phyloP scores from a whole-genome alignment of 2,888 invertebrate genomes.

The Smittia aterrima region DNA sequence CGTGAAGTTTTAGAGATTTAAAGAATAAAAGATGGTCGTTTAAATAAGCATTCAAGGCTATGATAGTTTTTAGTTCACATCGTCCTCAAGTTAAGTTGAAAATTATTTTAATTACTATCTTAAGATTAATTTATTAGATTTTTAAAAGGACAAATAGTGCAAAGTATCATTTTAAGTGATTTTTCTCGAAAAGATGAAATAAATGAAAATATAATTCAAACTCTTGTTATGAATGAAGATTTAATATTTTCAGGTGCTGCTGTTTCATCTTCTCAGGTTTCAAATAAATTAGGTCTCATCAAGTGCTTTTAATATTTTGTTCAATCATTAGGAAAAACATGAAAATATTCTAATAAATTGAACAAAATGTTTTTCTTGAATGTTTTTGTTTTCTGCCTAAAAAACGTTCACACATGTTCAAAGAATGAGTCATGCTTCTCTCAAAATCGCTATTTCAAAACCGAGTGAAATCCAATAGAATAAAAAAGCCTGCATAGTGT shows the following conservation, averaged over 20 bases:
- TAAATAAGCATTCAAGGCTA: constrained; percentile 16
- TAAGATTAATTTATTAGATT: background rate
- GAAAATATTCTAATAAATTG: no score
- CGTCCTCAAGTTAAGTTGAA: background rate
- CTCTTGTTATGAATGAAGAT: background rate
- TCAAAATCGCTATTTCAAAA: no score
- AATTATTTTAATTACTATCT: background rate
- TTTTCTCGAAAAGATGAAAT: background rate
- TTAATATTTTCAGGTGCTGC: background rate
- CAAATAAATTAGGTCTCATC: no score
- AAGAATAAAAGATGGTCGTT: constrained; percentile 4
- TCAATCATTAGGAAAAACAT: no score
- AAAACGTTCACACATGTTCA: no score
- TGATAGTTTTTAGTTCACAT: constrained; percentile 10
- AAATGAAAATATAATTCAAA: background rate
- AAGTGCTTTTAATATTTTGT: no score
- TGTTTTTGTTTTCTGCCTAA: no score
- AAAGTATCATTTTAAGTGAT: background rate
- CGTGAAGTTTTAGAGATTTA: no score
- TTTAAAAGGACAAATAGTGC: constrained; percentile 13
- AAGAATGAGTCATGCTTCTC: no score
- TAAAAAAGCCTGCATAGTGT: no score
- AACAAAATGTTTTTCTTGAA: no score
- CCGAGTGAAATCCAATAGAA: no score
- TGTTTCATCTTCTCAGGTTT: background rate